Evolutionary conservation across 2,113 vertebrate genomes (phyloP).

Genomic region (Neolamprologus falcicula): DNA sequence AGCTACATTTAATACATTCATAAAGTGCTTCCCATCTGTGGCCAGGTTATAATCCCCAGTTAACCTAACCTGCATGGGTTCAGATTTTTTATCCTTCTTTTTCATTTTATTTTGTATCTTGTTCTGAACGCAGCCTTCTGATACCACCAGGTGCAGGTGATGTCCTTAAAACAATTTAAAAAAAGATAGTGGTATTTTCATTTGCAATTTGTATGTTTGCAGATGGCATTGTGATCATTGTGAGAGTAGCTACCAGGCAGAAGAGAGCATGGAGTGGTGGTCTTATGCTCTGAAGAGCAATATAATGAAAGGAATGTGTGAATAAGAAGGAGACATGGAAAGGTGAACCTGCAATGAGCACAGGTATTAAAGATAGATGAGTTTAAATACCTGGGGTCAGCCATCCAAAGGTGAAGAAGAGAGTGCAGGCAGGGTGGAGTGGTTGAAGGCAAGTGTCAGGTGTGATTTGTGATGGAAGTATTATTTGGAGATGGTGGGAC

Average conservation of each 20-base stretch:
- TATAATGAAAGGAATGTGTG: neutral
- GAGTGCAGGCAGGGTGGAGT: neutral
- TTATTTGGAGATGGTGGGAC: neutral
- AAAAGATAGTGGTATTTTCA: neutral
- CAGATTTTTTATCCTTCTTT: neutral
- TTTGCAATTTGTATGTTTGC: neutral
- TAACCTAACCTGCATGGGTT: neutral
- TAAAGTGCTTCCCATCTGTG: neutral
- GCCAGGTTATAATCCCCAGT: neutral
- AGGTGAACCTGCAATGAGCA: neutral
- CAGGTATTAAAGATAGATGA: neutral
- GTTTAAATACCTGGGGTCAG: neutral
- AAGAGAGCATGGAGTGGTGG: neutral
- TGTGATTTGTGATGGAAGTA: neutral
- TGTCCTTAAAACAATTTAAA: accelerated
- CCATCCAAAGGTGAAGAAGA: neutral
- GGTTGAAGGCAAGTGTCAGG: neutral
- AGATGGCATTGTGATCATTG: neutral
- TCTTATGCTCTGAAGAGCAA: neutral
- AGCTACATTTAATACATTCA: neutral
- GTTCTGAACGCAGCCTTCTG: neutral
- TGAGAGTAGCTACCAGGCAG: neutral
- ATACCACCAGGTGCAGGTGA: neutral
- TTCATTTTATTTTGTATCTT: neutral
- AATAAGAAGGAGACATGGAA: neutral